Evolutionary conservation across 2,888 invertebrate species (phyloP).

Genomic region (Thelaira solivaga): DNA sequence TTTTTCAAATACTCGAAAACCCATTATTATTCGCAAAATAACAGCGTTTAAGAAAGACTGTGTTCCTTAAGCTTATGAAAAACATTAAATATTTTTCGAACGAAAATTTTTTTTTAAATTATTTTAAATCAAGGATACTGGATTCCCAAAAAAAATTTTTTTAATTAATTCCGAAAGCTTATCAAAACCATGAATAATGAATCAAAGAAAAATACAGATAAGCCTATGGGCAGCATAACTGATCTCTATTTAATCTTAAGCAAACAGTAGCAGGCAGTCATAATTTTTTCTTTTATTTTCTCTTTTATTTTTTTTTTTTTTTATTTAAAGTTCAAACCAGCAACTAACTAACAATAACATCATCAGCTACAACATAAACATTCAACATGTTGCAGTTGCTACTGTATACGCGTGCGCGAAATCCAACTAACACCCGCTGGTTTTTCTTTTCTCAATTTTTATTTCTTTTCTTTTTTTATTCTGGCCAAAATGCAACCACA

Average conservation of each 20-base stretch:
- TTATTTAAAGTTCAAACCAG: constrained; percentile 23
- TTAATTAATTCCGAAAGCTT: no score
- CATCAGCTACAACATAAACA: constrained; percentile 9
- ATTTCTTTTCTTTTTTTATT: background rate
- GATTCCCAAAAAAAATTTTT: no score
- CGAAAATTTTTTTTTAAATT: no score
- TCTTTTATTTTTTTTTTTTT: background rate
- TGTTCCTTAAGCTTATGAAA: no score
- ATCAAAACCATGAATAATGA: constrained; percentile 37
- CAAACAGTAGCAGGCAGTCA: constrained; percentile 58
- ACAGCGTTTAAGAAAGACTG: no score
- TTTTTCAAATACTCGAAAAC: no score
- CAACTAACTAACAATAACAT: background rate
- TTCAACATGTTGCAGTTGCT: constrained; percentile 30
- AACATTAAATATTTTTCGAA: no score
- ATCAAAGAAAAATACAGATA: constrained; percentile 7
- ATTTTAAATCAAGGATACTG: background rate
- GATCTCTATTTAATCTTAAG: constrained; percentile 32
- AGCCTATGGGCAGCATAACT: background rate
- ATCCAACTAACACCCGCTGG: constrained; percentile 61
- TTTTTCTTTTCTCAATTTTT: constrained; percentile 12
- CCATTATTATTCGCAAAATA: no score
- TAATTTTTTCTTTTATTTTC: constrained; percentile 46
- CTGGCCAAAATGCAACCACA: constrained; percentile 33
- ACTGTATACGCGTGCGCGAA: constrained; percentile 58